A percentile compares a stretch with the other conserved stretches of the same genome.
These are phyloP conservation scores for Heterocephalus glaber DNA, from an alignment of 2,113 vertebrate genomes.

Conservation along the genomic window DNA sequence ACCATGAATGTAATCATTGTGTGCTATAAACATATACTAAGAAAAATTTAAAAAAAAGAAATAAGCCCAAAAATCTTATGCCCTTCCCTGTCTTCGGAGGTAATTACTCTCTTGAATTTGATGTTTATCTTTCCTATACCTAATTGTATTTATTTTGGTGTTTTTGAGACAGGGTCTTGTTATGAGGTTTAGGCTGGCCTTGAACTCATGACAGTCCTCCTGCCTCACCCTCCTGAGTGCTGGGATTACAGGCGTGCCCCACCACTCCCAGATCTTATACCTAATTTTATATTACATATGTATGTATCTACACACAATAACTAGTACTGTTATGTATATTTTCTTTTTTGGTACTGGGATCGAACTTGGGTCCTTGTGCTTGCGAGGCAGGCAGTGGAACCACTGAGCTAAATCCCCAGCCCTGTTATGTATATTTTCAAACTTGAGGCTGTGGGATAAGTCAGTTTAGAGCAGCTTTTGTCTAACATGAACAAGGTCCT, in stretches of 20 bases:
- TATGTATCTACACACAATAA: neutral
- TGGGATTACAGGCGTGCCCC: neutral
- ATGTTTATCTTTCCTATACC: neutral
- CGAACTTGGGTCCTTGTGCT: no score
- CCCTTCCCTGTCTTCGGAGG: neutral
- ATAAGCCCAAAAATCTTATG: neutral
- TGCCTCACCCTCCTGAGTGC: neutral
- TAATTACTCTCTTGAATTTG: slow-evolving; percentile 7
- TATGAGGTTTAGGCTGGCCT: neutral
- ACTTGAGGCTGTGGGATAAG: neutral
- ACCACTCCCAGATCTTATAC: neutral
- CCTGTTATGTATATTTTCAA: neutral
- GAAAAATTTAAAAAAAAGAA: neutral
- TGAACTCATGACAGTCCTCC: neutral
- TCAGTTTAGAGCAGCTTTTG: neutral
- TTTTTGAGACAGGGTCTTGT: neutral
- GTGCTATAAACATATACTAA: neutral
- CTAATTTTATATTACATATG: neutral
- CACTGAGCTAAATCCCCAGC: no score
- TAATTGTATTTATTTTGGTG: neutral
- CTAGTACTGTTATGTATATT: neutral
- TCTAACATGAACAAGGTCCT: neutral
- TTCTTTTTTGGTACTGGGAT: no score
- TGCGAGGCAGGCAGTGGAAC: no score
- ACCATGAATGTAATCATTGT: neutral